Evolutionary conservation across 2,888 invertebrate species (phyloP), one percentile per base, ranked within the genome.

Genomic region (Allophyes oxyacanthae): DNA sequence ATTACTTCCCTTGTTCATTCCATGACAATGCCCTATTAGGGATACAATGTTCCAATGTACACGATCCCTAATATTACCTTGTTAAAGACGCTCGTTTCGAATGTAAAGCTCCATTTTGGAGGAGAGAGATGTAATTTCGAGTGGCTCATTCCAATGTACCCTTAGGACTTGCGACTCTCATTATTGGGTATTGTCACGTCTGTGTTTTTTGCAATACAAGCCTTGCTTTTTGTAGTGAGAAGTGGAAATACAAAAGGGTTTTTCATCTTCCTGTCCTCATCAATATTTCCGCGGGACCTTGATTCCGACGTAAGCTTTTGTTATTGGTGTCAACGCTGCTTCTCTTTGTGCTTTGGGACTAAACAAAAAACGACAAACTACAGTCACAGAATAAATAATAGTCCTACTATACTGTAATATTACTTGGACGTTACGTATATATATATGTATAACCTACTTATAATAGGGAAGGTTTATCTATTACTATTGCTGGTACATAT

Each of bases 1-100:
- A 86, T 85, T 83, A 75, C 78, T 75, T 84, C 79, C 77, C 79
- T 83, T 74, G 79, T 82, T 82, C 81, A 78, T 82, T 83, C 72
- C 73, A 79, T 76, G 78, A 92, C 90, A 92, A 90, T 89, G 74
- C 79, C 68, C 86, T 79, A 90, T 89, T 88, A 87, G 50, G 76
- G 73, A 82, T 75, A 86, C 89, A 88, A 88, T 85, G 85, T 82
- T 78, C 79, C 80, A 77, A 57, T 73, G 61, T 76, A 73, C 70
- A 63, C 71, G 71, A 61, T 66, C 57, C 64, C 66, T 71, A 76
- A 77, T 74, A 73, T 72, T 74, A 68, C 59, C 67, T 61, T 68
- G 70, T 68, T 72, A 76, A 72, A 78, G 72, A 70, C 69, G 73
- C 75, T 75, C 75, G 71, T 78, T 72, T 72, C 61, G 62, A 70